Percentiles rank a stretch among this genome's conserved stretches.
Conservation (phyloP, 1,140 invertebrate genomes). For the Proales similis region DNA sequence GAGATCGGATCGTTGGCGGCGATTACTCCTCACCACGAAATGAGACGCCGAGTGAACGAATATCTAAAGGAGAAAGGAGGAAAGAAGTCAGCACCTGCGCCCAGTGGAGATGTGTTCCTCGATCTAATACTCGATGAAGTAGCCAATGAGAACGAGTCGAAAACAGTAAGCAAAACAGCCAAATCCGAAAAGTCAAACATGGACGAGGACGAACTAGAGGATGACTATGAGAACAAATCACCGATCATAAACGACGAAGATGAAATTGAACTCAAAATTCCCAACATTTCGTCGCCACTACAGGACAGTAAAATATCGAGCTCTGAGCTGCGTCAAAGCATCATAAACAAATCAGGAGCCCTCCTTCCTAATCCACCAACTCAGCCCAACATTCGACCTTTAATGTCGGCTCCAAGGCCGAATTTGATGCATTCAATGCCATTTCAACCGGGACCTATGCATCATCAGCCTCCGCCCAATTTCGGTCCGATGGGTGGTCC, state of each 20-base stretch:
- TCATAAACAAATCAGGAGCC: too few relatives aligned
- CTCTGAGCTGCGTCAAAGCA: too few relatives aligned
- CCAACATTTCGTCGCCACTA: slow-evolving; percentile 5
- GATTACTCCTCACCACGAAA: slow-evolving; percentile 27
- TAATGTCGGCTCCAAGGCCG: too few relatives aligned
- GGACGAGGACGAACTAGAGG: not conserved
- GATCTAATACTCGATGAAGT: slow-evolving; percentile 22
- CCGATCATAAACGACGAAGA: not conserved
- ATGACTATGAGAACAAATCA: not conserved
- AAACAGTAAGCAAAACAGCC: not conserved
- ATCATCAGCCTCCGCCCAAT: too few relatives aligned
- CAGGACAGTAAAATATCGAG: slow-evolving; percentile 33
- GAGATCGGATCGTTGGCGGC: slow-evolving; percentile 9
- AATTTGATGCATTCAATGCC: too few relatives aligned
- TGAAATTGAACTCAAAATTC: not conserved
- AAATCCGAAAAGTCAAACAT: not conserved
- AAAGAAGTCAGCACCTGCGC: not conserved
- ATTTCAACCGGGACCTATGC: too few relatives aligned
- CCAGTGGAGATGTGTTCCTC: slow-evolving; percentile 13
- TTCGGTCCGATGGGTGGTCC: too few relatives aligned
- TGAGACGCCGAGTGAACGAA: slow-evolving; percentile 9
- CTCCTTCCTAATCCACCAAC: too few relatives aligned
- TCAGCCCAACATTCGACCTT: too few relatives aligned
- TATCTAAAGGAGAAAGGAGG: slow-evolving; percentile 7
- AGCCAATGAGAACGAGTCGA: not conserved